Percentiles rank a stretch among this genome's conserved stretches.
Evolutionary conservation across 1,140 invertebrate genomes (phyloP).

Genomic region (Thaumetopoea pityocampa): DNA sequence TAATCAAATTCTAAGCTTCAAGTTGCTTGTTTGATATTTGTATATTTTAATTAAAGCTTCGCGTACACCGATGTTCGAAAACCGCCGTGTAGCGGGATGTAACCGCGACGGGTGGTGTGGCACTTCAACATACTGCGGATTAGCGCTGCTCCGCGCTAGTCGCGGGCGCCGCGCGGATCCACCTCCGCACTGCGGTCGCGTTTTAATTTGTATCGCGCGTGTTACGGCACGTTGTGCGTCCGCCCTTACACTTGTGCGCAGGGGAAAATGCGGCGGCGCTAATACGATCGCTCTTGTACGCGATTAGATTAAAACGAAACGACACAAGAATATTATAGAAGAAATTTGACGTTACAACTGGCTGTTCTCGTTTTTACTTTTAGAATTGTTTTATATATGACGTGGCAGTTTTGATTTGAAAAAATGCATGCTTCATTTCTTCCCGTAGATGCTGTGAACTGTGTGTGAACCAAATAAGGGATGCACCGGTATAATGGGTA

Average conservation of each 20-base stretch:
- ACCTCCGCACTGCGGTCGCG: constrained; percentile 42
- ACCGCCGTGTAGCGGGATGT: constrained; percentile 18
- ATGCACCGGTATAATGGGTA: no score
- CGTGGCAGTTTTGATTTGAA: no score
- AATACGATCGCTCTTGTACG: constrained; percentile 13
- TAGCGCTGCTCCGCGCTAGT: constrained; percentile 4
- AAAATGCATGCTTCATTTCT: no score
- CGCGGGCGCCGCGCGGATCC: constrained; percentile 19
- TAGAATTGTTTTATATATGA: no score
- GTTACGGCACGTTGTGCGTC: constrained; percentile 30
- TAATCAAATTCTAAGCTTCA: no score
- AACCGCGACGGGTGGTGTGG: constrained; percentile 11
- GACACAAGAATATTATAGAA: constrained; percentile 1
- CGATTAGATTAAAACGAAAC: constrained; percentile 20
- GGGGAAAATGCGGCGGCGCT: constrained; percentile 6
- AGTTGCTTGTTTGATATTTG: constrained; percentile 11
- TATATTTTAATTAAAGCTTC: constrained; percentile 27
- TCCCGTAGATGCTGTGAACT: no score
- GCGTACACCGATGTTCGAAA: constrained; percentile 20
- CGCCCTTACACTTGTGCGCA: constrained; percentile 20
- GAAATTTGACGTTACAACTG: not conserved
- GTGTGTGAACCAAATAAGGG: no score
- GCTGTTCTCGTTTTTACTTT: constrained; percentile 5
- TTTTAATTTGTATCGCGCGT: constrained; percentile 65
- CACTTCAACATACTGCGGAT: not conserved